These are phyloP conservation scores for Xiphydria camelus DNA, from an alignment of 2,888 invertebrate genomes.

Conservation along the genomic window DNA sequence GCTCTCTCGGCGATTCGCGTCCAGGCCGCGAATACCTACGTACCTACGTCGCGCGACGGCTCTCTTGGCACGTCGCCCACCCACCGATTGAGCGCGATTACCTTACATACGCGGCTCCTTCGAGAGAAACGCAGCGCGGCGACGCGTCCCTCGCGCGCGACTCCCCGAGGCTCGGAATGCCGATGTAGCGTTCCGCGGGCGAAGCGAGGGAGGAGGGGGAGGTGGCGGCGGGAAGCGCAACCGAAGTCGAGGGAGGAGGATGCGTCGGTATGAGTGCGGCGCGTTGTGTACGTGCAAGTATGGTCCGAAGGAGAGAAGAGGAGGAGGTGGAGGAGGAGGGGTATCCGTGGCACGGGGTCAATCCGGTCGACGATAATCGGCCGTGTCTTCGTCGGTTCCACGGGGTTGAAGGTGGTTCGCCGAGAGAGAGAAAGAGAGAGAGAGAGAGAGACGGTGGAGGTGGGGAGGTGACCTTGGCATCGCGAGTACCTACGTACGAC, in stretches of 20 bases:
- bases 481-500: not conserved
- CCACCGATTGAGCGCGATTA: too few relatives aligned
- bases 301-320: not conserved
- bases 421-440: conserved; percentile 8
- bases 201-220: too few relatives aligned
- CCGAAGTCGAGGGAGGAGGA: too few relatives aligned
- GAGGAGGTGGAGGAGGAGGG: not conserved
- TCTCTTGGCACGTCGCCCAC: too few relatives aligned
- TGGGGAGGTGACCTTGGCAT: conserved; percentile 1
- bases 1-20: conserved; percentile 24
- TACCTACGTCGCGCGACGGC: too few relatives aligned
- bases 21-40: conserved; percentile 42
- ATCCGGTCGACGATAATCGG: conserved; percentile 5
- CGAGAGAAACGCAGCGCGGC: too few relatives aligned
- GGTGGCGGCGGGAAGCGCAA: too few relatives aligned
- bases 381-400: too few relatives aligned
- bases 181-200: too few relatives aligned
- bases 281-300: conserved; percentile 8
- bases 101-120: too few relatives aligned
- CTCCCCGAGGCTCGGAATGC: too few relatives aligned
- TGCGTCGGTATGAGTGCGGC: not conserved
- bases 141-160: too few relatives aligned
- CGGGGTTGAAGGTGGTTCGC: not conserved
- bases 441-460: conserved; percentile 6
- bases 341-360: conserved; percentile 10